Base-by-base conservation (phyloP, 1,140 invertebrate genomes). In the Hyles vespertilio region DNA sequence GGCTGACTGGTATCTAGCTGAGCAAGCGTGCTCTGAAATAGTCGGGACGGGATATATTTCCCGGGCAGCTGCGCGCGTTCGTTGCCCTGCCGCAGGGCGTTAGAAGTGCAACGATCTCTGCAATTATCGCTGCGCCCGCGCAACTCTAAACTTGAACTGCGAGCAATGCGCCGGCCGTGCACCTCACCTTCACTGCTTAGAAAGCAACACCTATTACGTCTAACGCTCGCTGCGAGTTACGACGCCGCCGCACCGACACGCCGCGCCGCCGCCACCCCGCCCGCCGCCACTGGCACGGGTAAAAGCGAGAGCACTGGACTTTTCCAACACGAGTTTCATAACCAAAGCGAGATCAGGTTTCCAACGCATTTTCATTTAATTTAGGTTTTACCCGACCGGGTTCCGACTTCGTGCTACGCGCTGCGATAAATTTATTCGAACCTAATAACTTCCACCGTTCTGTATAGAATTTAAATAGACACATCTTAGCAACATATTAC, bases 31-130 rank as follows among this genome's bases (percentile, higher is more conserved):
- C 66, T 86, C 84, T 89, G 86, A 87, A 89, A 89, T 89, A 89
- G 85, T 84, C 80, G 75, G 66, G 81, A 82, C 83, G 79, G 82
- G 81, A 85, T 87, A 81, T 84, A 85, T 88, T 88, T 85, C 79
- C 81, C 81, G 77, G 76, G 81, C 84, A 87, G 84, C 82, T 87
- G 84, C 77, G 67, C 58, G 78, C 81, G 84, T 83, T 83, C 86
- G 81, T 87, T 87, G 86, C 84, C 86, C 85, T 79, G 72, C 56
- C 70, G 67, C 72, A 79, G 81, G 74, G 79, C 76, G 79, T 85
- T 88, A 88, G 85, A 88, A 85, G 78, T 81, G 74, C 83, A 84
- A 79, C 78, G 85, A 80, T 84, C 80, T 80, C 67, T 75, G 69
- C 81, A 81, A 83, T 83, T 79, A 83, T 72, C 64, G 75, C 61